Base-by-base conservation (phyloP, 1,140 invertebrate species). In the Pseudoatta argentina region DNA sequence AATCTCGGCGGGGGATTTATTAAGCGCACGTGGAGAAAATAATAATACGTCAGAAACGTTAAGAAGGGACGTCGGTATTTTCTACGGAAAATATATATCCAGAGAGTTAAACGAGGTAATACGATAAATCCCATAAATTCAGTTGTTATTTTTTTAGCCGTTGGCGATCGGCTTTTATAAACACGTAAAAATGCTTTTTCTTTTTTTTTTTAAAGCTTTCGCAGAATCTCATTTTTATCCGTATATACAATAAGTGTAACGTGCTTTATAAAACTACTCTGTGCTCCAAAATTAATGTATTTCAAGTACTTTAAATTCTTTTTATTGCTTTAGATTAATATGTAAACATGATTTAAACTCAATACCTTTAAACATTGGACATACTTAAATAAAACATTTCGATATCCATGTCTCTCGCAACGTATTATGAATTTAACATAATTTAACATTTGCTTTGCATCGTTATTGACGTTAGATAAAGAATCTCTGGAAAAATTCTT, bases 1-100 rank as follows among this genome's bases (percentile, higher is more conserved):
- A 83, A 83, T 83, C 79, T 57, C 79, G 27, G 7, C 55, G 55
- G 55, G 55, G 69, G 69, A 75, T 83, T 83, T 83, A 83, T 75
- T 83, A 75, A 83, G 79, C 69, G 79, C 53, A 24, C 55, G 79
- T 51, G 78, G 21, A 81, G 79, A 64, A 83, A 83, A 83, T 73
- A 61, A 83, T 83, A 83, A 83, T 61, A 61, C 71, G 57, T 83
- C 55, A 75, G 59, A 75, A 75, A 73, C n/a, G 69, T 75, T 73
- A 48, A 39, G 16, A 48, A 73, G 24, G 10, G n/a, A 48, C 55
- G n/a, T 7, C 1, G 39, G 8, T 63, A 51, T 73, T 63, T 83
- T 63, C 27, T 18, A 16, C 30, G 7, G 12, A 30, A 12, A 82
- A 48, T 16, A 21, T 59, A 69, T 48, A 71, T 30, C 18, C 24